Evolutionary conservation across 2,888 invertebrate species (phyloP).

Genomic region (Sinodicranocentrus sp.): DNA sequence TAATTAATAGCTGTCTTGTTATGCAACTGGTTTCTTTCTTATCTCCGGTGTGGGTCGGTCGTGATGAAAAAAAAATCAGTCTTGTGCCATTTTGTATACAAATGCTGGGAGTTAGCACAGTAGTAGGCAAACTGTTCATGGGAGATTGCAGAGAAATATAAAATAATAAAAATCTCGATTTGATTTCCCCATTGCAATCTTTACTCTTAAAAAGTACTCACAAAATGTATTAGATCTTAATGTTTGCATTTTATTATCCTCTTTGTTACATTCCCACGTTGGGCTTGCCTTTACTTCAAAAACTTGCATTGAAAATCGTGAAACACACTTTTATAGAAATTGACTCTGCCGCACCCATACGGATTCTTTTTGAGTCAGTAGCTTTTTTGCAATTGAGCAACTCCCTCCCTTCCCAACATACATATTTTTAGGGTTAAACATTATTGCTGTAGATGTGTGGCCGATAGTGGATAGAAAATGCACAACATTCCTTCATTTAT

Average conservation of each 20-base stretch:
- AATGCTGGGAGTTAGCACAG: no score
- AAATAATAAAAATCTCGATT: background rate
- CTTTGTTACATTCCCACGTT: background rate
- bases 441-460: constrained; percentile 6
- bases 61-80: constrained; percentile 43
- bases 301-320: constrained; percentile 45
- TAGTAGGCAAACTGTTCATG: no score
- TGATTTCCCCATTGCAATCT: background rate
- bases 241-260: no score
- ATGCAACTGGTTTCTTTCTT: constrained; percentile 61
- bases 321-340: constrained; percentile 21
- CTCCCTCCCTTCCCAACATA: background rate
- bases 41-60: constrained; percentile 53
- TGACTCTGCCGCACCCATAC: constrained; percentile 44
- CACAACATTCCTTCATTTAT: background rate
- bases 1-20: constrained; percentile 72
- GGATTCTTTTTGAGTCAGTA: background rate
- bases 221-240: no score
- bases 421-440: background rate
- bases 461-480: background rate
- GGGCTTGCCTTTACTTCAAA: no score
- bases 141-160: background rate
- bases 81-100: constrained; percentile 10
- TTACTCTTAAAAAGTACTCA: background rate
- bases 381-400: constrained; percentile 2